Conservation (phyloP, 2,888 invertebrate genomes). For the Melanostoma mellinum region DNA sequence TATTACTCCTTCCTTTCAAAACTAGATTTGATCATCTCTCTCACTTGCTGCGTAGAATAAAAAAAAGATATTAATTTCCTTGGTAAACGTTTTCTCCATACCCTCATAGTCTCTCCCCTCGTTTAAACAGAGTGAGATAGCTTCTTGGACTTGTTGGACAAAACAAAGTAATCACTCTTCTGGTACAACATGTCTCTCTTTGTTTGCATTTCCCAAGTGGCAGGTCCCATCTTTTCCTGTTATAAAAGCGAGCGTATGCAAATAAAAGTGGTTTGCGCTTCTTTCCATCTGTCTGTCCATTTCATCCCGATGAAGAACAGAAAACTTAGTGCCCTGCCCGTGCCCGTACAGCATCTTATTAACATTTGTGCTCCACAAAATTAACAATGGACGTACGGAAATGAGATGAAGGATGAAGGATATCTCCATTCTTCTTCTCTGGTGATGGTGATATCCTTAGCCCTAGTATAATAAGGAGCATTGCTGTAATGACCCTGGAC, state of each 20-base stretch:
- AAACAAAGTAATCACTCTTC: conserved; percentile 70
- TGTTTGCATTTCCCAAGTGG: conserved; percentile 62
- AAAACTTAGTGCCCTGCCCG: conserved; percentile 2
- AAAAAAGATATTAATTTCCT: conserved; percentile 66
- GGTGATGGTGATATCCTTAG: conserved; percentile 22
- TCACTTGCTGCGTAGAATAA: background rate
- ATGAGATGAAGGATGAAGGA: conserved; percentile 69
- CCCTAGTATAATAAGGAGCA: conserved; percentile 51
- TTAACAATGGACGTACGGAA: conserved; percentile 70
- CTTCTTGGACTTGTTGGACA: conserved; percentile 40
- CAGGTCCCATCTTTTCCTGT: background rate
- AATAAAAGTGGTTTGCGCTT: conserved; percentile 66
- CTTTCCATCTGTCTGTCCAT: conserved; percentile 56
- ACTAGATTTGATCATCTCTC: conserved; percentile 49
- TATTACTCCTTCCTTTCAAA: background rate
- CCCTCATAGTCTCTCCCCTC: conserved; percentile 10
- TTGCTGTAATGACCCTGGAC: conserved; percentile 69
- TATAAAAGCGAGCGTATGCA: conserved; percentile 47
- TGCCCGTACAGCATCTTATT: conserved; percentile 62
- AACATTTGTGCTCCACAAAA: conserved; percentile 71
- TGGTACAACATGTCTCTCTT: conserved; percentile 52
- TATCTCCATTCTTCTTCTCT: conserved; percentile 56
- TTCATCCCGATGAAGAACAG: conserved; percentile 12
- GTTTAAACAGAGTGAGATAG: background rate
- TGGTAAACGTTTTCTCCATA: conserved; percentile 39